phyloP scores from a whole-genome alignment of 2,888 invertebrate species.

The Folsomia candida region DNA sequence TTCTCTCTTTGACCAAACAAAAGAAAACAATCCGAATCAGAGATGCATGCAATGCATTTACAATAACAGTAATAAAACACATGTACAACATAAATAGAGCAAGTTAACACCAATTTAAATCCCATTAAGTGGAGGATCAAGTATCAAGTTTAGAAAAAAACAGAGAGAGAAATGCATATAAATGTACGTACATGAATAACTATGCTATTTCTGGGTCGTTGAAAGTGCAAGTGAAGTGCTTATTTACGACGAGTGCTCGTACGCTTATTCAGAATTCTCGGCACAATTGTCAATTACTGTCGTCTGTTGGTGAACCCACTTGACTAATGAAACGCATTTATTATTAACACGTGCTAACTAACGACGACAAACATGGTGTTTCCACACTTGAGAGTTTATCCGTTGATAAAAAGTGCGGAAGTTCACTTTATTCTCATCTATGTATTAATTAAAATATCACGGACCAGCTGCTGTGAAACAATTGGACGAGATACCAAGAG shows the following conservation, averaged over 20 bases:
- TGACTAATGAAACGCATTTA: background rate
- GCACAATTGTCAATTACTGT: background rate
- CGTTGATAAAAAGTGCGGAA: background rate
- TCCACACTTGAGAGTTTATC: background rate
- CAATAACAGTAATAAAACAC: background rate
- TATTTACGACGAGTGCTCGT: background rate
- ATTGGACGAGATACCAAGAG: no score
- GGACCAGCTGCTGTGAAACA: no score
- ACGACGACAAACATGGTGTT: background rate
- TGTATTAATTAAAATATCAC: no score
- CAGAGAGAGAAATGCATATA: no score
- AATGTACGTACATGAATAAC: no score
- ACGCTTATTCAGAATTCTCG: background rate
- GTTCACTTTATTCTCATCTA: no score
- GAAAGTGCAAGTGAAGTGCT: no score
- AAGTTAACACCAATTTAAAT: background rate
- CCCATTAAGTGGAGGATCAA: background rate
- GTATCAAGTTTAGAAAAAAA: no score
- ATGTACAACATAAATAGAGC: background rate
- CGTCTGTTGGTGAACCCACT: background rate
- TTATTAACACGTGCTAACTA: background rate
- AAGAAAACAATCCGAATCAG: no score
- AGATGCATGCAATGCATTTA: no score
- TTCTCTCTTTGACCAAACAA: no score
- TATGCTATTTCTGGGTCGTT: no score